These are phyloP conservation scores for Zaprionus ghesquierei DNA, from an alignment of 1,140 invertebrate species.

Conservation along the genomic window DNA sequence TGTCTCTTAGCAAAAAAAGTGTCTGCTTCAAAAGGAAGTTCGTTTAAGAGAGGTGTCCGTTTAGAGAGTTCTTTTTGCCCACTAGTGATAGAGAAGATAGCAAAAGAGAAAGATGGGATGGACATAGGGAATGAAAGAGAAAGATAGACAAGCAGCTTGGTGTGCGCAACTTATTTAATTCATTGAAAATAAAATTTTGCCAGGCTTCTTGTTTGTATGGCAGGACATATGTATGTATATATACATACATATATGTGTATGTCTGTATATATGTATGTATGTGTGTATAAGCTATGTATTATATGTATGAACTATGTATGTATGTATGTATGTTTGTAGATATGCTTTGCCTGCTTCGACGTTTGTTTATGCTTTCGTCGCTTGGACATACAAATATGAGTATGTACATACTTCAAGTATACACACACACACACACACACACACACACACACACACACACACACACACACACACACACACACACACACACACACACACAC, in stretches of 20 bases:
- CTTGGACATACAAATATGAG: neutral
- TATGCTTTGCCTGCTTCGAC: neutral
- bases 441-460: neutral
- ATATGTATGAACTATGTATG: neutral
- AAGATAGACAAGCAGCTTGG: conserved; percentile 31
- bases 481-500: neutral
- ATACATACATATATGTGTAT: neutral
- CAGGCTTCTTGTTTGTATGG: neutral
- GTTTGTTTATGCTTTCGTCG: conserved; percentile 29
- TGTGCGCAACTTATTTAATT: conserved; percentile 34
- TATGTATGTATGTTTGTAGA: neutral
- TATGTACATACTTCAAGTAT: neutral
- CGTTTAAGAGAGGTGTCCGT: neutral
- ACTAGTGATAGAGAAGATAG: no score
- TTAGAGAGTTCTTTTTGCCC: no score
- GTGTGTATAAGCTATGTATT: neutral
- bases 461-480: neutral
- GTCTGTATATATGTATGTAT: neutral
- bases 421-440: neutral
- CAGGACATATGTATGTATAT: neutral
- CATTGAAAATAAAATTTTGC: conserved; percentile 56
- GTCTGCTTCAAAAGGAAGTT: no score
- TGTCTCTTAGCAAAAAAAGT: no score
- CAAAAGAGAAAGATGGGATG: neutral
- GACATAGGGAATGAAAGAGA: neutral